Evolutionary conservation across 2,797 vertebrate genomes (phyloP).

Genomic region (Myoxocephalus aenaeus): DNA sequence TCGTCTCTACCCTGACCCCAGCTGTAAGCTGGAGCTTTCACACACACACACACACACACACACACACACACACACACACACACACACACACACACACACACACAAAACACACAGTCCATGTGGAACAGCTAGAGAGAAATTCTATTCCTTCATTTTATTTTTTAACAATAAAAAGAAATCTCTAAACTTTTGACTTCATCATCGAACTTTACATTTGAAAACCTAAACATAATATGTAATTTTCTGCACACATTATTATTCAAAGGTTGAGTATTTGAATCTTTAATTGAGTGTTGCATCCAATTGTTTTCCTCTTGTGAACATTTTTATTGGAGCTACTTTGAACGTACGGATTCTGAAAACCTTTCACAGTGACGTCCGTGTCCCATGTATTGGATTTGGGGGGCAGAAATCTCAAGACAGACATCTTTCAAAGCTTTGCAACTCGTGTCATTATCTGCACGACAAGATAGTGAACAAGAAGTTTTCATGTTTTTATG

Average conservation of each 20-base stretch:
- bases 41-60: not conserved
- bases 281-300: not conserved
- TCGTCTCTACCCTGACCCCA: conserved; percentile 69
- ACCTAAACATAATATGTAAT: not conserved
- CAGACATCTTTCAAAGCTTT: not conserved
- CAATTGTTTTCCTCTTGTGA: not conserved
- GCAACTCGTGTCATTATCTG: not conserved
- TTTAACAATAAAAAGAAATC: too few relatives aligned
- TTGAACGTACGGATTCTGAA: not conserved
- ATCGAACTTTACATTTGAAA: not conserved
- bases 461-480: not conserved
- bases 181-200: too few relatives aligned
- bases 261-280: not conserved
- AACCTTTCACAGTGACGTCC: not conserved
- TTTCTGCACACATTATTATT: not conserved
- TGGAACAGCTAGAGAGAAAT: not conserved
- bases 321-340: not conserved
- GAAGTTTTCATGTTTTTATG: not conserved
- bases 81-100: not conserved
- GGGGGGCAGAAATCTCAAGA: not conserved
- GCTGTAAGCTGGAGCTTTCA: conserved; percentile 10
- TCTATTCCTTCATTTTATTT: not conserved
- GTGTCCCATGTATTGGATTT: not conserved
- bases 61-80: not conserved
- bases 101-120: not conserved